Percentiles rank a stretch among this genome's conserved stretches.
These are phyloP conservation scores for Hypomesus transpacificus DNA, from an alignment of 2,113 vertebrate species.

Conservation along the genomic window DNA sequence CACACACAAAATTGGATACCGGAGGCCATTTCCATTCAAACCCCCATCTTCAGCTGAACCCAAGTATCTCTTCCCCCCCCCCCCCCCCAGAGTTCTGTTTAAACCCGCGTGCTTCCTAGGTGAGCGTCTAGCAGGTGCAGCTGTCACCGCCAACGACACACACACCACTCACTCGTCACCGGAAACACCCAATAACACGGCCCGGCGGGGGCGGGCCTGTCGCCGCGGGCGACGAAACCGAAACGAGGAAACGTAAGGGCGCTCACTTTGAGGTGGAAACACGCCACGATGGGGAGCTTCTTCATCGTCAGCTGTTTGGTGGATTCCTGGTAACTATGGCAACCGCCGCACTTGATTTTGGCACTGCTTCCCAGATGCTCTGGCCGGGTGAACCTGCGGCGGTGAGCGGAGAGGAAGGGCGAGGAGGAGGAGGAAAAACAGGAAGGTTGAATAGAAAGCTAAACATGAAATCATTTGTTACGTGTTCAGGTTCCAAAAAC, in stretches of 20 bases:
- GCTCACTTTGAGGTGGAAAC: constrained; percentile 99
- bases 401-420: background rate
- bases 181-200: too few species aligned
- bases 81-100: too few species aligned
- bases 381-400: constrained; percentile 87
- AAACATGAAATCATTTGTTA: too few species aligned
- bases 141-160: too few species aligned
- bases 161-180: too few species aligned
- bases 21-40: background rate
- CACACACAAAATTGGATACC: background rate
- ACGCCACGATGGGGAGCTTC: constrained; percentile 98
- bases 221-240: too few species aligned
- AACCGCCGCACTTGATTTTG: constrained; percentile 99
- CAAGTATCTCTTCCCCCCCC: too few species aligned
- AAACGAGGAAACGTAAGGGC: constrained; percentile 53
- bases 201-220: too few species aligned
- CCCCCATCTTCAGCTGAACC: too few species aligned
- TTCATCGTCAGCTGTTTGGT: constrained; percentile 99
- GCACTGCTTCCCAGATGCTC: constrained; percentile 99
- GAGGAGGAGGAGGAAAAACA: background rate
- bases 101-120: too few species aligned
- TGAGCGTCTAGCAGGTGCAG: too few species aligned
- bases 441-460: background rate
- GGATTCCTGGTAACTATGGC: constrained; percentile 98
- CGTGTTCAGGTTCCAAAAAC: too few species aligned